Conservation (phyloP, 2,888 invertebrate species). For the Congeria kusceri region DNA sequence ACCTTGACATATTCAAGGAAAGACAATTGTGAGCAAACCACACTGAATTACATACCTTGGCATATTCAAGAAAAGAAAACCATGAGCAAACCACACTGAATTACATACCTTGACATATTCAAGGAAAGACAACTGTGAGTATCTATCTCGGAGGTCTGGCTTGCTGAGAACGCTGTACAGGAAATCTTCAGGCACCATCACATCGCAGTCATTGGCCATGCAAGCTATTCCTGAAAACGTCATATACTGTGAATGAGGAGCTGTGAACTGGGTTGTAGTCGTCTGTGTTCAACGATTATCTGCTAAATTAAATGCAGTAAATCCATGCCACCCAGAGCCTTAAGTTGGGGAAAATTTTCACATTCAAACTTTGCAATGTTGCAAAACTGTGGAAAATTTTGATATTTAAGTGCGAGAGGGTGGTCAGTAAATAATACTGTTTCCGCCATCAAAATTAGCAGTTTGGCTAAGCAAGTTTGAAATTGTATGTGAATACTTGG, state of each 20-base stretch:
- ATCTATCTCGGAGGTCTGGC: slow-evolving; percentile 94
- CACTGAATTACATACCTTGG: slow-evolving; percentile 89
- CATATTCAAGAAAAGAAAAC: slow-evolving; percentile 98
- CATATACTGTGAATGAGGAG: no score
- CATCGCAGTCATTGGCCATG: slow-evolving; percentile 97
- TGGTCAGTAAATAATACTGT: no score
- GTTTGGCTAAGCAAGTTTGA: no score
- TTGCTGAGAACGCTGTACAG: slow-evolving; percentile 94
- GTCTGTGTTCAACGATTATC: no score
- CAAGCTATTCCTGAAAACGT: slow-evolving; percentile 93
- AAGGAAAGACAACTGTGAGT: slow-evolving; percentile 97
- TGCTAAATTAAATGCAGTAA: background rate
- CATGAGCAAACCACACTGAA: slow-evolving; percentile 90
- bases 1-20: no score
- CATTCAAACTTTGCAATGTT: no score
- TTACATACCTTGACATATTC: slow-evolving; percentile 95
- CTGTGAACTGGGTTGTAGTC: no score
- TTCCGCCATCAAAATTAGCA: no score
- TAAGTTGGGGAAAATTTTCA: no score
- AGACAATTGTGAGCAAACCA: background rate
- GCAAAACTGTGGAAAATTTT: no score
- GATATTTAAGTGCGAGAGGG: no score
- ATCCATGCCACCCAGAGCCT: background rate
- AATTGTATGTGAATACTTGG: no score
- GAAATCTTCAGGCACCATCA: slow-evolving; percentile 98